Evolutionary conservation across 1,140 invertebrate genomes (phyloP).

Genomic region (Aporrectodea caliginosa): DNA sequence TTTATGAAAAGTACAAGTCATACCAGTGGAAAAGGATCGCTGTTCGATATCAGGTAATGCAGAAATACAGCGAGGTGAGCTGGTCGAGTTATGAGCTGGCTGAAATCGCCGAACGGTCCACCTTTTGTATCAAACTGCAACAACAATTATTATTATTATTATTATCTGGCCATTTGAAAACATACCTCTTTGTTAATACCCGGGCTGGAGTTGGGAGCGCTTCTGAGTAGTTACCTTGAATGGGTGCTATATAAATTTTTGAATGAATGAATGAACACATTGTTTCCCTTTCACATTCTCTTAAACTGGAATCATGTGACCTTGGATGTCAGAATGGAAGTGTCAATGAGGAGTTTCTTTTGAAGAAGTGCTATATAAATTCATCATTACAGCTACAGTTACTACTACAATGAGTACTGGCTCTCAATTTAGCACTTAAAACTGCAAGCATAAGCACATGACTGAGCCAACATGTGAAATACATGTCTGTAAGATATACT

Average conservation of each 20-base stretch:
- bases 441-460: too few relatives aligned
- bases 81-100: constrained; percentile 59
- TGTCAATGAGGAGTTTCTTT: too few relatives aligned
- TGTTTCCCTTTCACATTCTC: too few relatives aligned
- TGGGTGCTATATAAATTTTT: background rate
- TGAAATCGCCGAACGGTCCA: constrained; percentile 62
- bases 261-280: background rate
- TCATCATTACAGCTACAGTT: too few relatives aligned
- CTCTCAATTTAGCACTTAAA: too few relatives aligned
- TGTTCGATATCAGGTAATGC: constrained; percentile 80
- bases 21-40: constrained; percentile 64
- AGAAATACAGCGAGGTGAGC: constrained; percentile 83
- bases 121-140: constrained; percentile 5
- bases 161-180: background rate
- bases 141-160: background rate
- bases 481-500: too few relatives aligned
- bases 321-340: too few relatives aligned
- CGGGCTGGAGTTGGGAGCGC: background rate
- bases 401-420: too few relatives aligned
- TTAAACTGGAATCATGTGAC: too few relatives aligned
- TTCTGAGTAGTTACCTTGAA: background rate
- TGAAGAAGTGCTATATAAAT: too few relatives aligned
- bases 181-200: background rate
- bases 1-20: constrained; percentile 26
- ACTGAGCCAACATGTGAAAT: too few relatives aligned